phyloP scores from a whole-genome alignment of 2,888 invertebrate genomes.

The Idaea aversata region DNA sequence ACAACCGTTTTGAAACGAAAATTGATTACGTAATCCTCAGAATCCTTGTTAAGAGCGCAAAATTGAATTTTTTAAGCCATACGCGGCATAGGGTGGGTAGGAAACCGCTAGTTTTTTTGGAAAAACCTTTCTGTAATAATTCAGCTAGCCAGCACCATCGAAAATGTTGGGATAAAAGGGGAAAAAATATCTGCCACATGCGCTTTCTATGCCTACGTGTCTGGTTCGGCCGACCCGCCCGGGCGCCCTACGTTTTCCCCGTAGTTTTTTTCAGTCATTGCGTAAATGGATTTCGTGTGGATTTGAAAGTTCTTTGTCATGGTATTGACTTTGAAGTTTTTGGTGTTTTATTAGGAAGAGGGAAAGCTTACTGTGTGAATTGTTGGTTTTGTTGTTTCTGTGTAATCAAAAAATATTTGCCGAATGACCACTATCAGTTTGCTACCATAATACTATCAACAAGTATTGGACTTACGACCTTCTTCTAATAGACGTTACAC shows the following conservation, averaged over 20 bases:
- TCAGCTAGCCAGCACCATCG: slow-evolving; percentile 34
- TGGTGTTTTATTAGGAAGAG: slow-evolving; percentile 28
- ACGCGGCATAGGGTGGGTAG: slow-evolving; percentile 38
- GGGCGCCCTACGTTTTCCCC: slow-evolving; percentile 28
- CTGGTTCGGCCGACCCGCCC: slow-evolving; percentile 24
- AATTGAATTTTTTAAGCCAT: slow-evolving; percentile 54
- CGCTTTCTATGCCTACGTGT: slow-evolving; percentile 31
- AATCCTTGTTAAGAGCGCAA: slow-evolving; percentile 35
- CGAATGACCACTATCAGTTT: no score
- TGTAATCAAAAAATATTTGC: slow-evolving; percentile 5
- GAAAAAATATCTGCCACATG: slow-evolving; percentile 36
- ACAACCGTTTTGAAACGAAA: slow-evolving; percentile 29
- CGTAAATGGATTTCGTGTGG: slow-evolving; percentile 48
- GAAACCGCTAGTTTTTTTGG: slow-evolving; percentile 42
- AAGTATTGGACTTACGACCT: no score
- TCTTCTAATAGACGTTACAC: no score
- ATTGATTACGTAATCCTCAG: slow-evolving; percentile 43
- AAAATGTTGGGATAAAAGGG: slow-evolving; percentile 36
- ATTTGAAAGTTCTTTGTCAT: slow-evolving; percentile 43
- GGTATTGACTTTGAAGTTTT: slow-evolving; percentile 43
- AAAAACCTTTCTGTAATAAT: slow-evolving; percentile 53
- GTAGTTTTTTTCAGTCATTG: slow-evolving; percentile 34
- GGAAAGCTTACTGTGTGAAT: slow-evolving; percentile 17
- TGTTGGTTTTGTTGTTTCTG: slow-evolving; percentile 10
- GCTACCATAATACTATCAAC: no score